phyloP scores from a whole-genome alignment of 2,113 vertebrate species.

The Nycticryphes semicollaris region DNA sequence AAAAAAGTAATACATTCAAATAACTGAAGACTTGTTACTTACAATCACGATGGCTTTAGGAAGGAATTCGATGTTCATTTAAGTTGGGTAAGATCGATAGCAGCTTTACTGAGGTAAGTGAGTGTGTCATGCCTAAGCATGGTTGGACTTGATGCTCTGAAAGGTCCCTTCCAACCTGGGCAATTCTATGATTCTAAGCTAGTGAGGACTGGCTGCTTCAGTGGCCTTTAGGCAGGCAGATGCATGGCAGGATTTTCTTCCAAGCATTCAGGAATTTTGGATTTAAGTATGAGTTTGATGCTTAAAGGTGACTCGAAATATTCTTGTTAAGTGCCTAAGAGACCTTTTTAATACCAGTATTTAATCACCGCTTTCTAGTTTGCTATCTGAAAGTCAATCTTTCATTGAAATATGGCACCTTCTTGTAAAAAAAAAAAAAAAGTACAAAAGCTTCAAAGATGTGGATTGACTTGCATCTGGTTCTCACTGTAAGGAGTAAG shows the following conservation, averaged over 20 bases:
- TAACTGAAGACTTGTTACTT: neutral
- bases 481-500: constrained; percentile 10
- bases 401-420: neutral
- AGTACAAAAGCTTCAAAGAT: constrained; percentile 49
- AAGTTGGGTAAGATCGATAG: neutral
- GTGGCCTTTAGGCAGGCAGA: neutral
- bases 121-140: neutral
- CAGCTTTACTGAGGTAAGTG: neutral
- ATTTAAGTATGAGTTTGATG: neutral
- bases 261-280: neutral
- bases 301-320: constrained; percentile 18
- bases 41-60: neutral
- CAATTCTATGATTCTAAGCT: neutral
- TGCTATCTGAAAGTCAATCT: constrained; percentile 3
- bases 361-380: constrained; percentile 13
- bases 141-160: too few relatives aligned
- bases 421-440: constrained; percentile 2
- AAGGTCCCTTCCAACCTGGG: too few relatives aligned
- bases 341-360: constrained; percentile 18
- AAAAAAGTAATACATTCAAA: neutral
- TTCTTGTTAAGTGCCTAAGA: neutral
- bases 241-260: neutral
- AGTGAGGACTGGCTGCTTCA: neutral
- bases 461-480: constrained; percentile 9
- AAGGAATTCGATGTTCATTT: neutral